phyloP scores from a whole-genome alignment of 2,888 invertebrate genomes.

The Byasa hedistus region DNA sequence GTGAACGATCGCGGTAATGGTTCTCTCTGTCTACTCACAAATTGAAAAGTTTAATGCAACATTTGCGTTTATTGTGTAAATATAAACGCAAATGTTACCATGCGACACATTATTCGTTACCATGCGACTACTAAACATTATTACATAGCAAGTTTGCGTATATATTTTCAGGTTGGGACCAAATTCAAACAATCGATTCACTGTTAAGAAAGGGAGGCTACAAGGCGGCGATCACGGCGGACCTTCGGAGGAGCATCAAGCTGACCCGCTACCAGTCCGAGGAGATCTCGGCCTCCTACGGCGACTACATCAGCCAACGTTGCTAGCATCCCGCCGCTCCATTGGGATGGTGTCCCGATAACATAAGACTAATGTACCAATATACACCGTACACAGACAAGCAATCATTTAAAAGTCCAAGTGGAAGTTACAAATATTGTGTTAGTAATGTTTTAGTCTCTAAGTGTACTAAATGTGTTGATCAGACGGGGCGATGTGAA shows the following conservation, averaged over 20 bases:
- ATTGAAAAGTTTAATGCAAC: too few relatives aligned
- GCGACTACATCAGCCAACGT: conserved; percentile 87
- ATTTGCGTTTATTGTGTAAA: too few relatives aligned
- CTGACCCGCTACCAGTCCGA: conserved; percentile 98
- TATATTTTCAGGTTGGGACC: conserved; percentile 93
- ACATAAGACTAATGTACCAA: conserved; percentile 40
- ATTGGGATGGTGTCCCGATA: conserved; percentile 31
- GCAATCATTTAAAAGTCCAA: conserved; percentile 39
- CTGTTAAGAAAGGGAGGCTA: conserved; percentile 98
- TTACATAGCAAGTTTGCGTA: neutral
- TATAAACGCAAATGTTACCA: too few relatives aligned
- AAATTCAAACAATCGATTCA: conserved; percentile 98
- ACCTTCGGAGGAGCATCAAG: conserved; percentile 93
- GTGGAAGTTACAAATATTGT: conserved; percentile 45
- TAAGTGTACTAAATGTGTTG: conserved; percentile 65
- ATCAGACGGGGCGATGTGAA: conserved; percentile 39
- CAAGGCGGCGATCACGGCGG: conserved; percentile 93
- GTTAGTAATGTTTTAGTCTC: conserved; percentile 57
- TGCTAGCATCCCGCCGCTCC: conserved; percentile 84
- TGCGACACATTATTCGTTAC: too few relatives aligned
- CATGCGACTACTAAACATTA: too few relatives aligned
- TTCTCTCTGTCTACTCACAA: too few relatives aligned
- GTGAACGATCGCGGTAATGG: too few relatives aligned
- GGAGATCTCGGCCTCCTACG: conserved; percentile 93
- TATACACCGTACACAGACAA: conserved; percentile 37